These are phyloP conservation scores for Actinia equina DNA, from an alignment of 64 coral and sea anemone genomes.

Conservation along the genomic window DNA sequence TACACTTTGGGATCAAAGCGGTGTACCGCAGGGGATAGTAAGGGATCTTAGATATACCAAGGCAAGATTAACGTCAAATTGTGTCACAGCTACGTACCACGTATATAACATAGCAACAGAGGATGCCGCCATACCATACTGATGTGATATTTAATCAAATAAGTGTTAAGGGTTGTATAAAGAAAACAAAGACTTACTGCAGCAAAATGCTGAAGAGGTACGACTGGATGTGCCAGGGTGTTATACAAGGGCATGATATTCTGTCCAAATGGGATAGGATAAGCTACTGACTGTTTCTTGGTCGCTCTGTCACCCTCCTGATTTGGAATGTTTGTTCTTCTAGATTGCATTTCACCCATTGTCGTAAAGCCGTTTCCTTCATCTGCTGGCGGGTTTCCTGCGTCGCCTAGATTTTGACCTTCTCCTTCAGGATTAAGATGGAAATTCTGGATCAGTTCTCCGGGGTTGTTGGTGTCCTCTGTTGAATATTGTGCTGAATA, in stretches of 20 bases:
- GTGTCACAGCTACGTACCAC: too few relatives aligned
- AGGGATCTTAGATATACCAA: background rate
- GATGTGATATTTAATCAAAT: too few relatives aligned
- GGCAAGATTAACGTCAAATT: too few relatives aligned
- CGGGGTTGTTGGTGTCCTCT: background rate
- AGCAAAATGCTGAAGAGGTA: background rate
- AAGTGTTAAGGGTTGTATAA: background rate
- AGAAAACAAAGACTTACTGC: background rate
- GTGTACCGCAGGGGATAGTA: conserved; percentile 27
- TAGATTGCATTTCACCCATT: conserved; percentile 22
- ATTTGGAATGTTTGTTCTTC: conserved; percentile 53
- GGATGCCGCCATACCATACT: too few relatives aligned
- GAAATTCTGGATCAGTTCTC: conserved; percentile 8
- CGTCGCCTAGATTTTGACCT: background rate
- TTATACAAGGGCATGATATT: background rate
- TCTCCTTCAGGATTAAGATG: background rate
- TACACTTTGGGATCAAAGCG: conserved; percentile 23
- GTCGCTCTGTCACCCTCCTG: background rate
- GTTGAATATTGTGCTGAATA: conserved; percentile 10
- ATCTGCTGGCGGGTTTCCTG: background rate
- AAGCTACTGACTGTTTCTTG: conserved; percentile 83
- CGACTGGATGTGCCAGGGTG: background rate
- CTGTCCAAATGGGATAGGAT: conserved; percentile 38
- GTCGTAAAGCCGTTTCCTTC: background rate
- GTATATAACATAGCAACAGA: too few relatives aligned